phyloP scores from a whole-genome alignment of 1,140 invertebrate species.

The Ridgeia piscesae region DNA sequence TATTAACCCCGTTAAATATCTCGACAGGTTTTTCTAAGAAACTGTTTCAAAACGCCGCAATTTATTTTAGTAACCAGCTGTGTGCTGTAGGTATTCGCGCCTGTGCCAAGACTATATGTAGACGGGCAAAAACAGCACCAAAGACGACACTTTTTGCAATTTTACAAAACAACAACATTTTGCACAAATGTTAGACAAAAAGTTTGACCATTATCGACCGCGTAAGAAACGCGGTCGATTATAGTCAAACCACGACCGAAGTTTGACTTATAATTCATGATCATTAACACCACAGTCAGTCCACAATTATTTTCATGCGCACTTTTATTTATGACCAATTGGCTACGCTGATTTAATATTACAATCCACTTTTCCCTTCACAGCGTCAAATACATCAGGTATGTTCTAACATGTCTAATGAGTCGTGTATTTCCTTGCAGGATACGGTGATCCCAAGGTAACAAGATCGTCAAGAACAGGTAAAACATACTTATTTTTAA shows the following conservation, averaged over 20 bases:
- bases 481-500: neutral
- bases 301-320: neutral
- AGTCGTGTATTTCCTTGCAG: neutral
- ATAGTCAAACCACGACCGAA: neutral
- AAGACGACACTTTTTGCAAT: neutral
- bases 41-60: neutral
- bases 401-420: neutral
- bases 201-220: too few relatives aligned
- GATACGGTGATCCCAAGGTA: neutral
- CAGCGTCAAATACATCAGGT: neutral
- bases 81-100: neutral
- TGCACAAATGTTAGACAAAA: neutral
- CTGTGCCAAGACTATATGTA: neutral
- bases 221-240: too few relatives aligned
- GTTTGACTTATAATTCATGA: neutral
- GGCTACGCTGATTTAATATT: neutral
- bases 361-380: neutral
- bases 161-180: neutral
- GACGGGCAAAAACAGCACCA: neutral
- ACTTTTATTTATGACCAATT: neutral
- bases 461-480: neutral
- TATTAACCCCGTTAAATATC: neutral
- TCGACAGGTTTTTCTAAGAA: neutral
- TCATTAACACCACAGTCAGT: neutral
- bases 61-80: neutral